Percentiles rank a stretch among this genome's conserved stretches.
These are phyloP conservation scores for Meriones psammophilus DNA, from an alignment of 2,797 vertebrate species.

Conservation along the genomic window DNA sequence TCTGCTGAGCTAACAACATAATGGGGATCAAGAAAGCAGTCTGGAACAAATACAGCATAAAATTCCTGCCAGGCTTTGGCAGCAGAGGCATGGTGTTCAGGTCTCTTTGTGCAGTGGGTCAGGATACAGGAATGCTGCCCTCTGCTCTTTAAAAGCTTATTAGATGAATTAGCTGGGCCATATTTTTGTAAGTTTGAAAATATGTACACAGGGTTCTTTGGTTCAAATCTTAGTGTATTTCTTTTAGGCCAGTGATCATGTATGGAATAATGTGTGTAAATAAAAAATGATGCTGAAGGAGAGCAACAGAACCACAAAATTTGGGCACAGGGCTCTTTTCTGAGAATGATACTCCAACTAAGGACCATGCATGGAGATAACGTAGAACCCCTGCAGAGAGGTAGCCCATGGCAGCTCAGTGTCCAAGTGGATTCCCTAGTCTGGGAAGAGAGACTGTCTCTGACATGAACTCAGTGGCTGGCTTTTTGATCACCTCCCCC, in stretches of 20 bases:
- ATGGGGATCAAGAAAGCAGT: conserved; percentile 84
- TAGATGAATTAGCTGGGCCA: conserved; percentile 70
- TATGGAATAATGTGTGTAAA: background rate
- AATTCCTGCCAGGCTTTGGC: conserved; percentile 79
- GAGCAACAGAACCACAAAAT: too few relatives aligned
- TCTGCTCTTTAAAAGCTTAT: conserved; percentile 71
- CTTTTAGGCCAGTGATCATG: conserved; percentile 10
- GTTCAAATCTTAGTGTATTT: conserved; percentile 78
- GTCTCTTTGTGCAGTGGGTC: conserved; percentile 77
- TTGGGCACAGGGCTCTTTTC: too few relatives aligned
- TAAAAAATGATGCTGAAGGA: background rate
- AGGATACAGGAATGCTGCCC: conserved; percentile 72
- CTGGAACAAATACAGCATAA: conserved; percentile 77
- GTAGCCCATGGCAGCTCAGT: too few relatives aligned
- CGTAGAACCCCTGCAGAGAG: too few relatives aligned
- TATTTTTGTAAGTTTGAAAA: conserved; percentile 67
- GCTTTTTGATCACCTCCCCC: too few relatives aligned
- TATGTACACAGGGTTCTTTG: conserved; percentile 72
- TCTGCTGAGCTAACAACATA: conserved; percentile 87
- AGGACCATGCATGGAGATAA: too few relatives aligned
- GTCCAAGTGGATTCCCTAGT: too few relatives aligned
- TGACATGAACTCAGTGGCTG: too few relatives aligned
- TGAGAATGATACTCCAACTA: too few relatives aligned
- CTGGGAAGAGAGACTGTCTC: too few relatives aligned
- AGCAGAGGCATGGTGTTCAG: conserved; percentile 79